Evolutionary conservation across 1,140 invertebrate species (phyloP), one percentile per base, ranked within the genome.

Genomic region (Listronotus bonariensis): DNA sequence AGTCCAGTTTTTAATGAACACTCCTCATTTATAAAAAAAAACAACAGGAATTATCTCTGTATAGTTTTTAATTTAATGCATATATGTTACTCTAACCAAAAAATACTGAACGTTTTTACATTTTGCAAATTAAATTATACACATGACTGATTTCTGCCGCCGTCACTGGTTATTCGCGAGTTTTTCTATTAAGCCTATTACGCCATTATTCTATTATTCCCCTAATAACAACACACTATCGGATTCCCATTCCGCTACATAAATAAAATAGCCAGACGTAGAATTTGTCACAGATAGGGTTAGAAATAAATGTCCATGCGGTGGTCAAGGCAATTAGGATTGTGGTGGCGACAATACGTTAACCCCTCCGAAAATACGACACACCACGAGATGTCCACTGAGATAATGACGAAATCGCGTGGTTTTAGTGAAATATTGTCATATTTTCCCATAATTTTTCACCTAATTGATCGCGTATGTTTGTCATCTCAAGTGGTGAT

Each of bases 241-340:
- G 58, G 49, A 52, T 61, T 61, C 58, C 41, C 60, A 54, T 63
- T 54, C 60, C 32, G 14, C 0, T 36, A 45, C 32, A 31, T 36
- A 52, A 42, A 63, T 52, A 65, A 58, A 53, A 46, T 46, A 38
- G 56, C 57, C 14, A 32, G 58, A 41, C 51, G 61, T 67, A 60
- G 56, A 67, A 67, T 67, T 67, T 67, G 65, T 67, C 65, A 67
- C 65, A 56, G 57, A 48, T 65, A 65, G 62, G 62, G 62, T 65
- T 61, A 20, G 58, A 51, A 46, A 17, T 46, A 17, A 46, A 40
- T 9, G 52, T 15, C 52, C 54, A 57, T 48, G 57, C 53, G 54
- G 52, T 61, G 58, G 58, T 61, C 62, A 57, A 8, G 36, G 17
- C 49, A 65, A 65, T 65, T 65, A 65, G 45, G 43, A 56, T 41